Evolutionary conservation across 2,797 vertebrate species (phyloP).

Genomic region (Agapornis canus): DNA sequence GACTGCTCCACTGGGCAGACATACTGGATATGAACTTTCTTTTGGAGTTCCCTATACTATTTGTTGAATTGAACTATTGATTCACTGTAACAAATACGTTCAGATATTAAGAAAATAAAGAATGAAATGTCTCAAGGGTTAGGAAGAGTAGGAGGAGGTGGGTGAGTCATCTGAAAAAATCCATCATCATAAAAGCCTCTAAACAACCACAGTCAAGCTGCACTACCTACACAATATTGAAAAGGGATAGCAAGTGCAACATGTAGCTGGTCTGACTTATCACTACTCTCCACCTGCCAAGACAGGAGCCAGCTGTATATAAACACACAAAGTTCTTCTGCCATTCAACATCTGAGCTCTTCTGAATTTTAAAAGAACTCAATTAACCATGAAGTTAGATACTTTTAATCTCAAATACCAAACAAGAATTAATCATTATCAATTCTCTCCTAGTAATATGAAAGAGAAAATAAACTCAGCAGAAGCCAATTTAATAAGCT

Average conservation of each 20-base stretch:
- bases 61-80: conserved; percentile 2
- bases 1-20: background rate
- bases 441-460: background rate
- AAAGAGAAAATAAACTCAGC: background rate
- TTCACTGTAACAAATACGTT: background rate
- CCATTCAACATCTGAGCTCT: background rate
- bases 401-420: background rate
- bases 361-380: background rate
- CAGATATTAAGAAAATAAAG: conserved; percentile 9
- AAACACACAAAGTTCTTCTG: background rate
- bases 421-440: background rate
- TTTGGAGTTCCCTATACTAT: background rate
- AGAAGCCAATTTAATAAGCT: background rate
- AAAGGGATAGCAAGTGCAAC: background rate
- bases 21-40: background rate
- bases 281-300: background rate
- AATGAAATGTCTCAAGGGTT: background rate
- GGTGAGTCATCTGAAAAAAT: conserved; percentile 30
- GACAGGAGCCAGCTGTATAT: background rate
- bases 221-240: background rate
- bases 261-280: background rate
- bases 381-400: background rate
- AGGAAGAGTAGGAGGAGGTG: background rate
- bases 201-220: background rate
- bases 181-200: background rate